phyloP scores from a whole-genome alignment of 2,888 invertebrate species.

The Amblyjoppa proteus region DNA sequence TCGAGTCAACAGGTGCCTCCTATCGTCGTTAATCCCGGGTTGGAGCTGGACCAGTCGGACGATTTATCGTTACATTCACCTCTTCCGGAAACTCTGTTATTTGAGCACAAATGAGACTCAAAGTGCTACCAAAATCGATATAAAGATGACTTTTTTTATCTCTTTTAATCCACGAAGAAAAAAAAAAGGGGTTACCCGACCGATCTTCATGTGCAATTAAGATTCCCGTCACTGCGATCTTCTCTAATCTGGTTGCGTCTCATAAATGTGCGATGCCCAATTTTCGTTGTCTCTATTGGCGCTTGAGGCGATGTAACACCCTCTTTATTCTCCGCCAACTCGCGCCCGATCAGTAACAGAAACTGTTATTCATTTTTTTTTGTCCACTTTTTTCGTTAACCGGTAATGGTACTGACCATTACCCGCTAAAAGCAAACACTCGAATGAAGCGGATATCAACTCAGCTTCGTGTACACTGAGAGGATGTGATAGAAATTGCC shows the following conservation, averaged over 20 bases:
- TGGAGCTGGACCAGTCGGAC: constrained; percentile 59
- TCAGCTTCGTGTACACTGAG: no score
- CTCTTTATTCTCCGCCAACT: no score
- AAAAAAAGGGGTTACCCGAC: neutral
- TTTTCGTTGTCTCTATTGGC: no score
- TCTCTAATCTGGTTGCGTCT: neutral
- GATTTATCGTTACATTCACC: constrained; percentile 60
- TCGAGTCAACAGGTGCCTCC: constrained; percentile 65
- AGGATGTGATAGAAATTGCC: no score
- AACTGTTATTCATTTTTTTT: no score
- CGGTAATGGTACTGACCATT: no score
- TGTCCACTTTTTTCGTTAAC: no score
- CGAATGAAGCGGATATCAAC: no score
- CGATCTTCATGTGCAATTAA: neutral
- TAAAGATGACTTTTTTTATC: constrained; percentile 1
- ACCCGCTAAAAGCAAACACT: no score
- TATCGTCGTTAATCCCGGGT: constrained; percentile 66
- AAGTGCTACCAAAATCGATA: constrained; percentile 31
- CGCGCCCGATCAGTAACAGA: no score
- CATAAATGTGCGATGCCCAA: neutral
- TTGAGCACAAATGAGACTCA: constrained; percentile 1
- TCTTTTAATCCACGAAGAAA: neutral
- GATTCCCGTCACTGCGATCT: neutral
- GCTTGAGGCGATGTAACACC: no score
- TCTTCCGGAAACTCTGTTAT: constrained; percentile 44